Evolutionary conservation across 2,113 vertebrate genomes (phyloP).

Genomic region (Eurypyga helias): DNA sequence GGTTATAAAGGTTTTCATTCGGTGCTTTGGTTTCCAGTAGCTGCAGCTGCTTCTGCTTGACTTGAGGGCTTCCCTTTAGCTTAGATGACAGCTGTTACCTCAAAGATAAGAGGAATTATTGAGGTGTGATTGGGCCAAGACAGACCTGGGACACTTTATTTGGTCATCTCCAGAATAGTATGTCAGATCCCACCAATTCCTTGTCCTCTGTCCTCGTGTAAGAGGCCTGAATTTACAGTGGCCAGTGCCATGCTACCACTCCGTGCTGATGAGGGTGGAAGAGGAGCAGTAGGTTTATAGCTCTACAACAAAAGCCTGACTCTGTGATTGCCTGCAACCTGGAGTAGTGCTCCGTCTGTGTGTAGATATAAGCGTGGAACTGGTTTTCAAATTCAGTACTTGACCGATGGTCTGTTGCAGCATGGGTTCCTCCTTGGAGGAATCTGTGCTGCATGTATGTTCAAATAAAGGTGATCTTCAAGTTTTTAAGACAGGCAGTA

Average conservation of each 20-base stretch:
- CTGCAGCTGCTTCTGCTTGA: not conserved
- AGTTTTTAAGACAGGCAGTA: not conserved
- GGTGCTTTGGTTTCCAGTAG: not conserved
- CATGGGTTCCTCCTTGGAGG: not conserved
- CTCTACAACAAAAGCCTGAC: fast-evolving
- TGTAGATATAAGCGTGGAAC: not conserved
- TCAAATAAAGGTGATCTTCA: not conserved
- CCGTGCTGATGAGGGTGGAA: not conserved
- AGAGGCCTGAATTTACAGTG: not conserved
- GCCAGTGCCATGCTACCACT: not conserved
- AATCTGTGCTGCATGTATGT: not conserved
- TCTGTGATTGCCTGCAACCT: not conserved
- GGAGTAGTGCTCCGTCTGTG: not conserved
- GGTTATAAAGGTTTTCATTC: not conserved
- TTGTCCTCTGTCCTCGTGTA: not conserved
- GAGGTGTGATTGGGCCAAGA: not conserved
- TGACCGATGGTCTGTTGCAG: not conserved
- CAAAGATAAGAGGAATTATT: not conserved
- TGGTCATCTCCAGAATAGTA: not conserved
- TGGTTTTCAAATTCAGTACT: not conserved
- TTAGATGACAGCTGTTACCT: not conserved
- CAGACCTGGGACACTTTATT: not conserved
- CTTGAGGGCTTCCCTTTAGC: not conserved
- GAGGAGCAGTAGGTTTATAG: not conserved
- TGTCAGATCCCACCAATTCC: not conserved